Evolutionary conservation across 2,113 vertebrate species (phyloP).

Genomic region (Barbus barbus): DNA sequence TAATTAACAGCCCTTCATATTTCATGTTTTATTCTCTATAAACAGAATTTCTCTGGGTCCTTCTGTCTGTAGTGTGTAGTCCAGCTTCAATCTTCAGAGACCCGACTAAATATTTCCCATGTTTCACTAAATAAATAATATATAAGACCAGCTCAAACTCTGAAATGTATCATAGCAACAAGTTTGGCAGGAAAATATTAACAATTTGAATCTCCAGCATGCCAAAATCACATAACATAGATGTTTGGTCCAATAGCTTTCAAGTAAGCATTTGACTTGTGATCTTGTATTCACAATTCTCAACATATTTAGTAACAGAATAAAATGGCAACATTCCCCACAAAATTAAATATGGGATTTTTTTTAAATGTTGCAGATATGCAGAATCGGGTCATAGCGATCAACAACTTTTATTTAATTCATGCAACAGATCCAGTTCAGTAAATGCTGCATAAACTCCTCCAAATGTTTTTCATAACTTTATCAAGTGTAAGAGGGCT

Average conservation of each 20-base stretch:
- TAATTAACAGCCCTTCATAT: not conserved
- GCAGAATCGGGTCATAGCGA: not conserved
- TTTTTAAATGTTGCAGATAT: not conserved
- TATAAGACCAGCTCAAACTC: not conserved
- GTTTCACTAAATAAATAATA: not conserved
- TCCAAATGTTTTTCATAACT: not conserved
- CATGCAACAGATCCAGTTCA: not conserved
- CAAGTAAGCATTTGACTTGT: too few species aligned
- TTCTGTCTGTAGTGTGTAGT: not conserved
- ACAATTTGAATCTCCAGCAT: not conserved
- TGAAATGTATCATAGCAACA: constrained; percentile 12
- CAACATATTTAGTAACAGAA: not conserved
- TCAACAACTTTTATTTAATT: not conserved
- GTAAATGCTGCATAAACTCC: not conserved
- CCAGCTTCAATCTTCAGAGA: not conserved
- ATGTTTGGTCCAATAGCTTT: not conserved
- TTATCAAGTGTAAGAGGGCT: not conserved
- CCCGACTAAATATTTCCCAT: not conserved
- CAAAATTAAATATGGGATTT: not conserved
- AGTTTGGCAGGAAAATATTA: not conserved
- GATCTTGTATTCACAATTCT: too few species aligned
- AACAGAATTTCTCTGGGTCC: not conserved
- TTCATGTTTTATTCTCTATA: not conserved
- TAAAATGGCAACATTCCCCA: not conserved
- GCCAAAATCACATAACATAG: not conserved